Conservation (phyloP, 1,140 invertebrate species). For the Atta colombica region DNA sequence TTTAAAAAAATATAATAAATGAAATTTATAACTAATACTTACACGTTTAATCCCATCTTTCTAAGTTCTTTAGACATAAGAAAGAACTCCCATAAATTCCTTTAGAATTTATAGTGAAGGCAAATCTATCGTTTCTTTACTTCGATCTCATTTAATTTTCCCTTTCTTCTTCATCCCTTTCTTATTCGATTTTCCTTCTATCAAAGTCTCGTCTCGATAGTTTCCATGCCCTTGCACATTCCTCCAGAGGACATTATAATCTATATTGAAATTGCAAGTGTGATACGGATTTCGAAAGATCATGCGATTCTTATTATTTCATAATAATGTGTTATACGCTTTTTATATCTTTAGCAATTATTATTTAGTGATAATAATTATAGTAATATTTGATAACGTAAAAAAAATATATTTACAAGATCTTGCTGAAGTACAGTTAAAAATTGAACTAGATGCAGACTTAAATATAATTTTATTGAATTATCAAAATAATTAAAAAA, state of each 20-base stretch:
- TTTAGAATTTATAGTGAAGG: constrained; percentile 20
- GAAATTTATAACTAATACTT: neutral
- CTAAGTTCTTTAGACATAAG: neutral
- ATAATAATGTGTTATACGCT: neutral
- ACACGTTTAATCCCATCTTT: neutral
- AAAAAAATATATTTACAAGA: too few relatives aligned
- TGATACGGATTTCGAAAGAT: constrained; percentile 4
- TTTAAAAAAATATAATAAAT: neutral
- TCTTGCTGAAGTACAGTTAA: too few relatives aligned
- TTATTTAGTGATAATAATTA: neutral
- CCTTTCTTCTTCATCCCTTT: constrained; percentile 27
- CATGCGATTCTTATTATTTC: neutral
- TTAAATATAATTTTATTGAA: too few relatives aligned
- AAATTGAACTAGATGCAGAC: too few relatives aligned
- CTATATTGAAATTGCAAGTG: constrained; percentile 27
- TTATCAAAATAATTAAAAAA: neutral
- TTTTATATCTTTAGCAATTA: neutral
- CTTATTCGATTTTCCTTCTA: constrained; percentile 55
- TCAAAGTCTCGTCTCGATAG: constrained; percentile 52
- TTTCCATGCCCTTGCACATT: constrained; percentile 19
- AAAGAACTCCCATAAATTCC: constrained; percentile 4
- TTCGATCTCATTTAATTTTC: constrained; percentile 55
- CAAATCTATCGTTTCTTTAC: constrained; percentile 45
- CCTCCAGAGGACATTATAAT: neutral
- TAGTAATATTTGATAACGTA: neutral